A percentile compares a stretch with the other conserved stretches of the same genome.
phyloP scores from a whole-genome alignment of 2,797 vertebrate genomes.

The Phylloscopus collybita region DNA sequence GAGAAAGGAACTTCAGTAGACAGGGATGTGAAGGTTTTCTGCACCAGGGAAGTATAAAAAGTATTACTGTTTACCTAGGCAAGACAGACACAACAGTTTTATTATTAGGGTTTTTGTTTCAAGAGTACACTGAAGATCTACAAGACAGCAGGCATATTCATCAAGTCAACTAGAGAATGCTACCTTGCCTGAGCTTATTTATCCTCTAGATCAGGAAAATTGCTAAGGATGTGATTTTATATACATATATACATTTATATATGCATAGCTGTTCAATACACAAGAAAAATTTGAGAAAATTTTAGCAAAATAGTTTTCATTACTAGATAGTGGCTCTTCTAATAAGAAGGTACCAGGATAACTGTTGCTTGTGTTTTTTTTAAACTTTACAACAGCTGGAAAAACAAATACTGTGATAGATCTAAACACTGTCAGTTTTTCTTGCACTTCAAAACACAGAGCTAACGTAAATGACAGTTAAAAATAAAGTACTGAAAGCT shows the following conservation, averaged over 20 bases:
- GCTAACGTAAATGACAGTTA: neutral
- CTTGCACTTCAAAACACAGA: neutral
- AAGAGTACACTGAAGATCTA: neutral
- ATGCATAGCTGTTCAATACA: neutral
- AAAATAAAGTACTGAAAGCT: neutral
- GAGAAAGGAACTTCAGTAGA: neutral
- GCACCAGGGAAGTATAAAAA: neutral
- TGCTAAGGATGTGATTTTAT: neutral
- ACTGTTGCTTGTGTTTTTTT: neutral
- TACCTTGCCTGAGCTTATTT: neutral
- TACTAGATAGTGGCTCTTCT: neutral
- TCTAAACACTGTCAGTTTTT: neutral
- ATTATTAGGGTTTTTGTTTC: neutral
- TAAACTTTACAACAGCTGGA: neutral
- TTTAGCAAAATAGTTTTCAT: neutral
- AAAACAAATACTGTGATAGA: neutral
- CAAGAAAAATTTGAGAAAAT: neutral
- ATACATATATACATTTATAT: neutral
- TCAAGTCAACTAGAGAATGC: neutral
- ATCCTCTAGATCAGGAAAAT: neutral
- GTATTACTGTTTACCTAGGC: neutral
- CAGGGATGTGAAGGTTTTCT: neutral
- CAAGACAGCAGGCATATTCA: neutral
- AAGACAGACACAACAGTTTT: neutral
- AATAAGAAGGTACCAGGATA: neutral